These are phyloP conservation scores for Henicopernis longicauda DNA, from an alignment of 2,113 vertebrate genomes.

Conservation along the genomic window DNA sequence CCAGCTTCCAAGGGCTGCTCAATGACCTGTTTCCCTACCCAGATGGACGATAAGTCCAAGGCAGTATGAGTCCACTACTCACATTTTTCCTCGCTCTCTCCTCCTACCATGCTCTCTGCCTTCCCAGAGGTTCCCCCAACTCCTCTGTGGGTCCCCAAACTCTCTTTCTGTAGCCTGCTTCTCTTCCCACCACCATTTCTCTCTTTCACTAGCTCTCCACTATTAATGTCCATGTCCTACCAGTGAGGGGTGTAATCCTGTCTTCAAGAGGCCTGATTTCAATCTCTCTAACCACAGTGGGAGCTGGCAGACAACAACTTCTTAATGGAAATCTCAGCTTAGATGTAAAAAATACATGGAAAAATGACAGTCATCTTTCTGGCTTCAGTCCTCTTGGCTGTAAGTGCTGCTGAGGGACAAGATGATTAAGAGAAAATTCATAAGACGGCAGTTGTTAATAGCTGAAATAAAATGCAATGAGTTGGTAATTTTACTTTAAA, in stretches of 20 bases:
- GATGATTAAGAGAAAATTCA: background rate
- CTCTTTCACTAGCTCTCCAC: background rate
- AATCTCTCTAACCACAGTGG: background rate
- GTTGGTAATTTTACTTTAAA: background rate
- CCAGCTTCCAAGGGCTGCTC: background rate
- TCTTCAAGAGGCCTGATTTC: background rate
- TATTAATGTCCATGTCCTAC: background rate
- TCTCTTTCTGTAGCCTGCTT: background rate
- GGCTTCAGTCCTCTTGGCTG: background rate
- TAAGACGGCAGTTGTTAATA: background rate
- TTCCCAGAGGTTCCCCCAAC: background rate
- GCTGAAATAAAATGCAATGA: background rate
- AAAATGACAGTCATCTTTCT: background rate
- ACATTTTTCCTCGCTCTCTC: background rate
- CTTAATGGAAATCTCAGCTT: background rate
- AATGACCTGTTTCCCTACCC: background rate
- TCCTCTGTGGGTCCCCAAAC: background rate
- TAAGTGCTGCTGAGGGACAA: background rate
- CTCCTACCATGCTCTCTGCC: background rate
- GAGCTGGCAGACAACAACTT: background rate
- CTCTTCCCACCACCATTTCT: background rate
- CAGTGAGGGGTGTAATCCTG: background rate
- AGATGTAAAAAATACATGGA: background rate
- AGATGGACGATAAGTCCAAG: background rate
- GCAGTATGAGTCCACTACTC: background rate